Percentiles rank a stretch among this genome's conserved stretches.
These are phyloP conservation scores for Sylvia borin DNA, from an alignment of 2,797 vertebrate genomes.

Conservation along the genomic window DNA sequence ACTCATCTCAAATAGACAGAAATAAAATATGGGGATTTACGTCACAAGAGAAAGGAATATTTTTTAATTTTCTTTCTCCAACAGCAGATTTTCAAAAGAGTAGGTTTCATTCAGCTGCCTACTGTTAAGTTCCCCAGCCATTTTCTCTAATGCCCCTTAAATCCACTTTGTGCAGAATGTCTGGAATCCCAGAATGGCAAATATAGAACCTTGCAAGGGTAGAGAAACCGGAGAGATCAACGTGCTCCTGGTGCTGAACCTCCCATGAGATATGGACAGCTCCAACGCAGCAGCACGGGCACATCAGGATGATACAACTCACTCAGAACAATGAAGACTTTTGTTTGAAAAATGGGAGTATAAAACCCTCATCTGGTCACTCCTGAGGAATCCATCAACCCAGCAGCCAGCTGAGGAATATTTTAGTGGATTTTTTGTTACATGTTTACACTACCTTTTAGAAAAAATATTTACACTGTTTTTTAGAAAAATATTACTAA, in stretches of 20 bases:
- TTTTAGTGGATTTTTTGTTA: neutral
- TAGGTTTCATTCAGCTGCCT: conserved; percentile 13
- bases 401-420: neutral
- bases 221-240: neutral
- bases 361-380: neutral
- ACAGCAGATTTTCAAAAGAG: conserved; percentile 25
- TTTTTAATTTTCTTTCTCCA: conserved; percentile 8
- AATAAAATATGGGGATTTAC: neutral
- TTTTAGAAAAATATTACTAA: neutral
- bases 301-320: neutral
- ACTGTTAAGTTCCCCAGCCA: neutral
- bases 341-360: neutral
- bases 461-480: neutral
- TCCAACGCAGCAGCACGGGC: neutral
- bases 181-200: neutral
- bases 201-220: neutral
- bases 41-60: neutral
- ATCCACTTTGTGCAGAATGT: neutral
- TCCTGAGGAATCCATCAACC: neutral
- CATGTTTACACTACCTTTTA: neutral
- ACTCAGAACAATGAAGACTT: neutral
- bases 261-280: neutral
- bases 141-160: conserved; percentile 22
- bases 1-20: neutral
- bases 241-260: neutral